Base-by-base conservation (phyloP, 2,113 vertebrate species). In the Maccullochella peelii region DNA sequence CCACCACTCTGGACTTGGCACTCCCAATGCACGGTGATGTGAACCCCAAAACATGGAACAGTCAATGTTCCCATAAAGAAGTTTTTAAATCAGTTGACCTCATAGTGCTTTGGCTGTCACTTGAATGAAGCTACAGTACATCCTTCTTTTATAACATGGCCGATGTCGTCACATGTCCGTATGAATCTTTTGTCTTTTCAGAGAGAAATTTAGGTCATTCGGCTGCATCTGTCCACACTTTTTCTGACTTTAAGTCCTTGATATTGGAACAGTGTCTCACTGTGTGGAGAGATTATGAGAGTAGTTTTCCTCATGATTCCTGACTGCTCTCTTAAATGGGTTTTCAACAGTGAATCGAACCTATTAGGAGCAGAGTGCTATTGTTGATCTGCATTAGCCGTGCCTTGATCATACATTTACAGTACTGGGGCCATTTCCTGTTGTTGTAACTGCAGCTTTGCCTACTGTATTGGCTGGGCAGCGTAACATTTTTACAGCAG, bases 1-100 rank as follows among this genome's bases (percentile, higher is more conserved):
- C 36, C 72, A 1, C 62, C 66, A 79, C 77, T 86, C 77, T 36
- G 44, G 47, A 76, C 40, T 79, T 79, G 86, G 86, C 86, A 57
- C 44, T 33, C 11, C 8, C 6, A 25, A 4, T 27, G 8, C 40
- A 25, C 65, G 58, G 47, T 20, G 52, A 71, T 73, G 67, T 16
- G 0, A 80, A 69, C 18, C 27, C 59, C 9, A 30, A 33, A 83
- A 85, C 67, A 0, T 63, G 12, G 20, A 12, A 54, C 77, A 57
- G 25, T 57, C 50, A 63, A 18, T n/a, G 27, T 57, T 73, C 67
- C 72, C 61, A 76, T 57, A 73, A 74, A 50, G 55, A 69, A 47
- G 42, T 11, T 33, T 57, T 55, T 21, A 58, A 59, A 47, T 47
- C 12, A 14, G 23, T 67, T 62, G 49, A 63, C 58, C 27, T 79